A percentile compares a stretch with the other conserved stretches of the same genome.
Evolutionary conservation across 2,888 invertebrate species (phyloP).

Genomic region (Eupithecia subumbrata): DNA sequence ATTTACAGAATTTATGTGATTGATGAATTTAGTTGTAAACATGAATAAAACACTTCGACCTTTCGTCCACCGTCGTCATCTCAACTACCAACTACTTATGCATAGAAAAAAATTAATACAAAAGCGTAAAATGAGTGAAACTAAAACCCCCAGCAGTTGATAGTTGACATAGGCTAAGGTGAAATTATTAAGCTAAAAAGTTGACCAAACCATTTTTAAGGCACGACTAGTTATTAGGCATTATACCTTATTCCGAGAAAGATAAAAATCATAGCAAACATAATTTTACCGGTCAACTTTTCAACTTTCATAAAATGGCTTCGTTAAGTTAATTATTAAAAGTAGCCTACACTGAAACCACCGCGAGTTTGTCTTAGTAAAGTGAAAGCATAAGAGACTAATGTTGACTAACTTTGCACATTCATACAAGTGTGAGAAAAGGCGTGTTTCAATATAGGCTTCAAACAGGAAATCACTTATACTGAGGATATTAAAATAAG

Average conservation of each 20-base stretch:
- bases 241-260: neutral
- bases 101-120: conserved; percentile 59
- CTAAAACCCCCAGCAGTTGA: conserved; percentile 79
- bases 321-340: conserved; percentile 71
- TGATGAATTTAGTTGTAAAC: conserved; percentile 20
- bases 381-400: conserved; percentile 47
- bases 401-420: conserved; percentile 50
- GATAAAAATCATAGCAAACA: conserved; percentile 10
- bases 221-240: conserved; percentile 5
- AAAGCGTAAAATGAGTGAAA: conserved; percentile 68
- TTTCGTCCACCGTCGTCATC: conserved; percentile 75
- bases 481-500: conserved; percentile 82
- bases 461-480: conserved; percentile 78
- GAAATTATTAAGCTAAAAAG: conserved; percentile 68
- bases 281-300: conserved; percentile 61
- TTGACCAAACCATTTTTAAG: conserved; percentile 49
- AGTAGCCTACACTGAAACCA: conserved; percentile 76
- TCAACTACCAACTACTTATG: conserved; percentile 81
- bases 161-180: conserved; percentile 77
- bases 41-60: conserved; percentile 63
- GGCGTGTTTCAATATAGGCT: conserved; percentile 77
- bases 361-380: conserved; percentile 58
- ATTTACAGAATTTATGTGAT: neutral
- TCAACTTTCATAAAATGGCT: conserved; percentile 72
- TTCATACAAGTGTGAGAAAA: conserved; percentile 59